Evolutionary conservation across 2,888 invertebrate species (phyloP).

Genomic region (Agrochola lychnidis): DNA sequence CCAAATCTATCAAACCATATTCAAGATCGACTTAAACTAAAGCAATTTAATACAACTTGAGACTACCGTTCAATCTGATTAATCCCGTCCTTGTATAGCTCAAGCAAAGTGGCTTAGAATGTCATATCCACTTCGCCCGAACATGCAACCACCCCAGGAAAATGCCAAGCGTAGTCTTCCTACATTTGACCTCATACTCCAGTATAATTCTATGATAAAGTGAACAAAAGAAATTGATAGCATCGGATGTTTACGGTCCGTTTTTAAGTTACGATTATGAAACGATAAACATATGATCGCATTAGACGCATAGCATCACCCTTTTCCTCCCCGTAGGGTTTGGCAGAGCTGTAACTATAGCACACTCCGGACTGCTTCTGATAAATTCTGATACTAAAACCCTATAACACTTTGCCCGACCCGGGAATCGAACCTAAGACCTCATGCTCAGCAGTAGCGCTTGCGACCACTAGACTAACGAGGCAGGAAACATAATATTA

Average conservation of each 20-base stretch:
- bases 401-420: no score
- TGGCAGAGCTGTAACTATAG: background rate
- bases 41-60: constrained; percentile 27
- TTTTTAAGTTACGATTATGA: background rate
- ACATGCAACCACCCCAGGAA: background rate
- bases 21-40: constrained; percentile 33
- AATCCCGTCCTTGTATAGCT: constrained; percentile 17
- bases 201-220: background rate
- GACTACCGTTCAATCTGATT: constrained; percentile 23
- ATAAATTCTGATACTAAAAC: no score
- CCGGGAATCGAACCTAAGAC: no score
- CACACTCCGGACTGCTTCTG: no score
- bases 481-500: no score
- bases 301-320: background rate
- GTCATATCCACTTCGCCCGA: constrained; percentile 27
- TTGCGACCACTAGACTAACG: no score
- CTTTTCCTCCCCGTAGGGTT: background rate
- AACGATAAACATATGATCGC: background rate
- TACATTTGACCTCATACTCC: background rate
- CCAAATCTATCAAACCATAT: constrained; percentile 11
- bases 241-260: background rate
- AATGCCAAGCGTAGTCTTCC: background rate
- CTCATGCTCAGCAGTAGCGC: no score
- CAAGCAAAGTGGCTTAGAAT: constrained; percentile 38
- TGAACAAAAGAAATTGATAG: background rate